phyloP scores from a whole-genome alignment of 1,140 invertebrate species.

The Phymorhynchus buccinoides region DNA sequence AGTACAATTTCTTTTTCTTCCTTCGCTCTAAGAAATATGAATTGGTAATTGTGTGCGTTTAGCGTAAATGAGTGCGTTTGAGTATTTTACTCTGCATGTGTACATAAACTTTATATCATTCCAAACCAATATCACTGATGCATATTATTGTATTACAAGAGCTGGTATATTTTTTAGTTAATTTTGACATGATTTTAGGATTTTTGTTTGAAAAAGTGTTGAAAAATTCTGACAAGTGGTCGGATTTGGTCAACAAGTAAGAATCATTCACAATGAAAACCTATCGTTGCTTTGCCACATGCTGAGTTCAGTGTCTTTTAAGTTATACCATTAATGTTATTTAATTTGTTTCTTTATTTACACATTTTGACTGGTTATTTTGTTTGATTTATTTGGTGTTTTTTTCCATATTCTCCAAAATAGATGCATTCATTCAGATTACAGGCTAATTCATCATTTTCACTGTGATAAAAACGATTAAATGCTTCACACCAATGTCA shows the following conservation, averaged over 20 bases:
- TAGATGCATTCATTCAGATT: neutral
- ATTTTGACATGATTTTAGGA: neutral
- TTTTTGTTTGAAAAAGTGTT: neutral
- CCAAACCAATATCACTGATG: neutral
- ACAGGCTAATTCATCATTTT: conserved; percentile 28
- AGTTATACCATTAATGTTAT: conserved; percentile 15
- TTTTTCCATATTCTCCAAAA: neutral
- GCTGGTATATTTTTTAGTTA: neutral
- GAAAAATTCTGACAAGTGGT: neutral
- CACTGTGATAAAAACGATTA: conserved; percentile 38
- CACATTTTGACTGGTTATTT: neutral
- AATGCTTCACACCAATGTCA: conserved; percentile 34
- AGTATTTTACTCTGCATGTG: neutral
- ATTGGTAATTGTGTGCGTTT: too few relatives aligned
- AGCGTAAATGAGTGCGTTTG: neutral
- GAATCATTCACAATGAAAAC: neutral
- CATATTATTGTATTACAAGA: neutral
- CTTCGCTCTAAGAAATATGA: neutral
- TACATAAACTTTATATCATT: neutral
- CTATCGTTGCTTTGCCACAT: neutral
- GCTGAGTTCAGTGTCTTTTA: neutral
- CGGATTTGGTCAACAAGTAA: neutral
- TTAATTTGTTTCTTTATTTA: conserved; percentile 26
- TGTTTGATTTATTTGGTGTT: neutral
- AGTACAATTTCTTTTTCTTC: neutral